Evolutionary conservation across 2,888 invertebrate species (phyloP).

Genomic region (Bursaphelenchus okinawaensis): DNA sequence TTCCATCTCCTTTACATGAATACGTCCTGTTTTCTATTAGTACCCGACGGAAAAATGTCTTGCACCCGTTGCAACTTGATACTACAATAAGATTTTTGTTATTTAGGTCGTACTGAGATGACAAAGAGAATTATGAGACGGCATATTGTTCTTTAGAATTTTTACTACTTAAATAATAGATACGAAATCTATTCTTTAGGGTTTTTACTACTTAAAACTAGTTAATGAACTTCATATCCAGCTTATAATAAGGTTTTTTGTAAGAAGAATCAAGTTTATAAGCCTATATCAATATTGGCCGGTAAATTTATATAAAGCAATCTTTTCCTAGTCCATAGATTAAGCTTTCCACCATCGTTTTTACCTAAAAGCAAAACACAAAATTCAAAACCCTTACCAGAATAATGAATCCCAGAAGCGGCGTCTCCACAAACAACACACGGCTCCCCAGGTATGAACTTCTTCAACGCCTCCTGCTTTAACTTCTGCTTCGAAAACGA

Average conservation of each 20-base stretch:
- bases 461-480: constrained; percentile 26
- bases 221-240: too few species aligned
- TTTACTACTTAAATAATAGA: too few species aligned
- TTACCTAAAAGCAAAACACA: background rate
- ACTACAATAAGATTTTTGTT: background rate
- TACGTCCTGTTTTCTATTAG: constrained; percentile 55
- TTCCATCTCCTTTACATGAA: constrained; percentile 51
- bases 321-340: background rate
- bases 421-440: constrained; percentile 49
- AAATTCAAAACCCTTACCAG: background rate
- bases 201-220: too few species aligned
- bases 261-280: too few species aligned
- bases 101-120: background rate
- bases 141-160: too few species aligned
- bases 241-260: too few species aligned
- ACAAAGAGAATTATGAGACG: background rate
- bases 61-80: constrained; percentile 41
- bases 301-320: background rate
- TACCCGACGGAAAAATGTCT: constrained; percentile 52
- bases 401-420: constrained; percentile 46
- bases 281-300: too few species aligned
- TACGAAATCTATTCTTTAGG: too few species aligned
- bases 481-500: constrained; percentile 28
- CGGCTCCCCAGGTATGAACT: constrained; percentile 28
- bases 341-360: constrained; percentile 17